Evolutionary conservation across 2,888 invertebrate species (phyloP).

Genomic region (Hofmannophila pseudospretella): DNA sequence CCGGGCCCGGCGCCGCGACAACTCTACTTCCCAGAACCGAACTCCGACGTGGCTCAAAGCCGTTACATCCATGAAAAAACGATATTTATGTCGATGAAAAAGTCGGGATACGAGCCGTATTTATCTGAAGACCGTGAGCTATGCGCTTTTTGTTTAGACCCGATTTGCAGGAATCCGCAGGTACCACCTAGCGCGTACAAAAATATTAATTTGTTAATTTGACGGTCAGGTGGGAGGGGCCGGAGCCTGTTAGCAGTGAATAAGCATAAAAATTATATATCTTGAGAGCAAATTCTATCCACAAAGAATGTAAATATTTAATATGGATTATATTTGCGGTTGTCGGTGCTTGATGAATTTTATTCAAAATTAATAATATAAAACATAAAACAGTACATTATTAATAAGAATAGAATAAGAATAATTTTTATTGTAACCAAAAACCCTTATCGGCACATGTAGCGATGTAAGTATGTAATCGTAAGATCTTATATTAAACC

Average conservation of each 20-base stretch:
- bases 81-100: slow-evolving; percentile 75
- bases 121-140: slow-evolving; percentile 66
- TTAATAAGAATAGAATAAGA: too few relatives aligned
- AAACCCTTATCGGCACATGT: too few relatives aligned
- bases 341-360: too few relatives aligned
- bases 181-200: slow-evolving; percentile 49
- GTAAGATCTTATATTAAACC: too few relatives aligned
- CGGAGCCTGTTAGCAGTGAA: slow-evolving; percentile 29
- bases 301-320: slow-evolving; percentile 1
- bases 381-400: too few relatives aligned
- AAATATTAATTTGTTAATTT: slow-evolving; percentile 63
- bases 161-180: slow-evolving; percentile 69
- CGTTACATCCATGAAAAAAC: slow-evolving; percentile 72
- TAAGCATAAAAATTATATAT: slow-evolving; percentile 11
- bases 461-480: too few relatives aligned
- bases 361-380: too few relatives aligned
- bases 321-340: too few relatives aligned
- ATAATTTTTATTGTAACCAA: too few relatives aligned
- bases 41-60: slow-evolving; percentile 60
- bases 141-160: slow-evolving; percentile 63
- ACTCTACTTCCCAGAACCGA: slow-evolving; percentile 66
- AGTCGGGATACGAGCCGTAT: slow-evolving; percentile 63
- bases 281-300: neutral
- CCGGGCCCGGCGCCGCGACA: slow-evolving; percentile 68
- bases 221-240: slow-evolving; percentile 46